phyloP scores from a whole-genome alignment of 1,140 invertebrate genomes.

The Leptinotarsa texana region DNA sequence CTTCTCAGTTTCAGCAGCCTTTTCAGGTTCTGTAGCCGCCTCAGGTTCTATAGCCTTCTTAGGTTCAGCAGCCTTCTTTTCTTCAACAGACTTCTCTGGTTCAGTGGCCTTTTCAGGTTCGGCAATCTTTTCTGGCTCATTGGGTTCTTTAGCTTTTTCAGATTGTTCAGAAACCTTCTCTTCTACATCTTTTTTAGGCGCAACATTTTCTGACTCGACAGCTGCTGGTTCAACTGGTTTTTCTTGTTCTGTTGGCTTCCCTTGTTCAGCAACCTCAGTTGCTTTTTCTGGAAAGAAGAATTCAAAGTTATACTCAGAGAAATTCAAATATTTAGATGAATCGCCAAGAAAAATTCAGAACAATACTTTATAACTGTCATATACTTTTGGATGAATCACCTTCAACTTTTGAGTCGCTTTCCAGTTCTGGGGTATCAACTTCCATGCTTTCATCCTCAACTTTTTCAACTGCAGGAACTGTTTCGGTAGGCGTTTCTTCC shows the following conservation, averaged over 20 bases:
- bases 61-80: neutral
- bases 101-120: no score
- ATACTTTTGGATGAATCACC: neutral
- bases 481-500: conserved; percentile 1
- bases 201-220: conserved; percentile 22
- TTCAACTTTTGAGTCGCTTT: neutral
- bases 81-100: no score
- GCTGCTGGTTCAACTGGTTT: conserved; percentile 17
- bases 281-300: conserved; percentile 17
- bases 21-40: neutral
- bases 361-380: no score
- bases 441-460: conserved; percentile 6
- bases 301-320: neutral
- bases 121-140: conserved; percentile 10
- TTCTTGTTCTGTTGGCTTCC: neutral
- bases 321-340: neutral
- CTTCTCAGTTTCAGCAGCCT: neutral
- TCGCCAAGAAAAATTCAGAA: no score
- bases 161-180: no score
- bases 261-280: neutral
- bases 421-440: conserved; percentile 2
- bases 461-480: conserved; percentile 17
- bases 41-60: neutral
- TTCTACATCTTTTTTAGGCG: neutral
- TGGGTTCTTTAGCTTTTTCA: conserved; percentile 25